phyloP scores from a whole-genome alignment of 2,797 vertebrate species.

The Gephyroberyx darwinii region DNA sequence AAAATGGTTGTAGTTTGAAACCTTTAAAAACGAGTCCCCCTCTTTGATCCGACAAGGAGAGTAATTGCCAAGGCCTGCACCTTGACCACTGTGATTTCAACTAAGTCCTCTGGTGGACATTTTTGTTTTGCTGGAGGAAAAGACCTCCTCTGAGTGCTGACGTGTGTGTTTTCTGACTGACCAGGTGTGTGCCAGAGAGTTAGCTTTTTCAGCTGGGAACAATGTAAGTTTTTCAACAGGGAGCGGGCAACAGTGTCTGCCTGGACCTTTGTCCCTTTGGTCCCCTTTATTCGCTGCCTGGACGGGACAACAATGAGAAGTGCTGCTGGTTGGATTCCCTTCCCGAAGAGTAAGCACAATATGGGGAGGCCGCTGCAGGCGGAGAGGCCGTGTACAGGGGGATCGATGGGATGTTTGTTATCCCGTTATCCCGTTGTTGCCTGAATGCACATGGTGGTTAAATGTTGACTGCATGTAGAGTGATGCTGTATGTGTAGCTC shows the following conservation, averaged over 20 bases:
- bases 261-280: conserved; percentile 74
- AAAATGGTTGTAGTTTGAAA: not conserved
- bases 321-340: conserved; percentile 82
- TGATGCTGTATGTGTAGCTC: not conserved
- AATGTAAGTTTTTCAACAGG: conserved; percentile 66
- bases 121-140: conserved; percentile 32
- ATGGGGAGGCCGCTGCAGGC: conserved; percentile 40
- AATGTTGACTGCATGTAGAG: not conserved
- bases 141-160: conserved; percentile 63
- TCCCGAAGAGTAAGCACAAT: conserved; percentile 81
- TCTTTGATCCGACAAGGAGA: not conserved
- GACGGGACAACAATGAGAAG: conserved; percentile 81
- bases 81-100: conserved; percentile 5
- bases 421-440: conserved; percentile 4
- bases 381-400: conserved; percentile 53
- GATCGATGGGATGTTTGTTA: conserved; percentile 27
- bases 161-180: conserved; percentile 55
- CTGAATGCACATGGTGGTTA: conserved; percentile 17
- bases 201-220: conserved; percentile 47
- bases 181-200: conserved; percentile 63
- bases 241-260: conserved; percentile 52
- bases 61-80: not conserved
- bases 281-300: conserved; percentile 69
- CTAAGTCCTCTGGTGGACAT: not conserved
- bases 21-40: not conserved